Evolutionary conservation across 2,797 vertebrate genomes (phyloP), one percentile per base, ranked within the genome.

Genomic region (Lepus townsendii): DNA sequence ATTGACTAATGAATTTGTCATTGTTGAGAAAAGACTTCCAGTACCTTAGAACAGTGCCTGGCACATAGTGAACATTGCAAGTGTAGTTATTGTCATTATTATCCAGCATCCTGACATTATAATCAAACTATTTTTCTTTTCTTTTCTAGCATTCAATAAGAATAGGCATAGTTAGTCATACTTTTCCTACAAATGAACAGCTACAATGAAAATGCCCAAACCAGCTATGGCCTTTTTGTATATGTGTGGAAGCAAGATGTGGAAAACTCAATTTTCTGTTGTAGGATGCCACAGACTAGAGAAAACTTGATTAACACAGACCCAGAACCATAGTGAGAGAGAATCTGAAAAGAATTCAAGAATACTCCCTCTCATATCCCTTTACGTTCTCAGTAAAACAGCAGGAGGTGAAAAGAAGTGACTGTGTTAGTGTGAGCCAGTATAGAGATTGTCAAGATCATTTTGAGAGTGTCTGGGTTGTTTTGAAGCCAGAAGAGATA

Each of bases 1-100:
- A 60, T 90, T 95, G 88, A 82, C 88, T 84, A 92, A 97, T 88
- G 42, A 95, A 75, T 82, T 93, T 96, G 69, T 92, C 88, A 87
- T 75, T 90, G 52, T 30, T 90, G 78, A 90, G 72, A 90, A 96
- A 93, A 94, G 83, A 77, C 66, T 76, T 89, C n/a, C 30, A 80
- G 42, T 82, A 73, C 60, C 22, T 84, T 84, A 82, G 22, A 91
- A 90, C 10, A 90, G 75, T 85, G 50, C 47, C 77, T 62, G 42
- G 92, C 6, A 82, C 42, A 4, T 3, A 73, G 72, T 54, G 78
- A 75, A 77, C 71, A 38, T 52, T 76, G 7, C 30, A 93, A 79
- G 69, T 86, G 47, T 42, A 79, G 85, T 88, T 76, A 71, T 71
- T 72, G 19, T 91, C 79, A 79, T 62, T 76, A 68, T 92, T 90